Percentiles rank a stretch among this genome's conserved stretches.
Conservation (phyloP, 1,140 invertebrate species). For the Drosophila busckii region DNA sequence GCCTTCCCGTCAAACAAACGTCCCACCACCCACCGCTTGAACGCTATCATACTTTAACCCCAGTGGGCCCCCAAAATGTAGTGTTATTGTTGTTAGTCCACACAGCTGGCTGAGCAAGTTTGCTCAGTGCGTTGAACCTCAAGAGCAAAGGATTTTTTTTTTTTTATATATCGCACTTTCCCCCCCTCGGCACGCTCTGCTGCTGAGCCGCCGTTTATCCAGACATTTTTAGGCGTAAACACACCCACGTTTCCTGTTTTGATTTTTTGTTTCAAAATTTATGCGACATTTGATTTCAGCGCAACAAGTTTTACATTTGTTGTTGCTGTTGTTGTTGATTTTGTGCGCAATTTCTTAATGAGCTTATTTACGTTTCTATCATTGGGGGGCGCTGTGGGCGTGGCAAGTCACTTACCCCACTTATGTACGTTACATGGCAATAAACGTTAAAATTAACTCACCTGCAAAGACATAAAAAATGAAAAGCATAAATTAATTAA, state of each 20-base stretch:
- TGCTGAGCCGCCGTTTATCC: background rate
- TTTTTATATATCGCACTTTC: background rate
- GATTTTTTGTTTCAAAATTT: conserved; percentile 27
- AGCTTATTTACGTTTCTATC: background rate
- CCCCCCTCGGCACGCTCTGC: background rate
- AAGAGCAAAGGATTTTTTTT: conserved; percentile 20
- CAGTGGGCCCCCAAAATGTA: conserved; percentile 29
- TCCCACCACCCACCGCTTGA: background rate
- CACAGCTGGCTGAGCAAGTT: conserved; percentile 20
- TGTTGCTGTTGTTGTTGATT: conserved; percentile 4
- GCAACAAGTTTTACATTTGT: conserved; percentile 49
- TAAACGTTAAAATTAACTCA: conserved; percentile 36
- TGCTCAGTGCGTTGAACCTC: conserved; percentile 35
- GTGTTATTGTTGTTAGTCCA: conserved; percentile 12
- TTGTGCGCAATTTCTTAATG: background rate
- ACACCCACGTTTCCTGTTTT: conserved; percentile 32
- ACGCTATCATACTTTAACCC: background rate
- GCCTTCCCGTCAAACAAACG: conserved; percentile 8
- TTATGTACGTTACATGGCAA: background rate
- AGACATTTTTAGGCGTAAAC: background rate
- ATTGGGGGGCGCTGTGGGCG: too few relatives aligned
- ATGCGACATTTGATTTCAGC: conserved; percentile 35
- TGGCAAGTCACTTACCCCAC: conserved; percentile 41
- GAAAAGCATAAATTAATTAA: background rate
- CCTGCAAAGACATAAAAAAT: conserved; percentile 28